Conservation (phyloP, 2,888 invertebrate species). For the Oasisia sp. region DNA sequence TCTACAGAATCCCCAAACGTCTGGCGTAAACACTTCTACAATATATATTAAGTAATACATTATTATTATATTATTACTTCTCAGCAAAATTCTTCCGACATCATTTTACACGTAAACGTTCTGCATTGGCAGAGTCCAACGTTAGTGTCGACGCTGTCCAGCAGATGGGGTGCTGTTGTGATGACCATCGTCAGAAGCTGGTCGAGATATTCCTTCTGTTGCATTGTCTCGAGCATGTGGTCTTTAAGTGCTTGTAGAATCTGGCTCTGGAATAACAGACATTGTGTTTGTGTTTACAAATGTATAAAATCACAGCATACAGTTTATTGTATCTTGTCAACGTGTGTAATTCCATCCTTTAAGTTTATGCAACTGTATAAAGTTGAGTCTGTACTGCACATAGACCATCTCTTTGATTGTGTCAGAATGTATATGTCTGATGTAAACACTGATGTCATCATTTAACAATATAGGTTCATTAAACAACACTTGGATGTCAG, state of each 20-base stretch:
- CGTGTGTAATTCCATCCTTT: background rate
- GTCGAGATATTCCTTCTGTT: conserved; percentile 40
- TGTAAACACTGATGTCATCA: too few relatives aligned
- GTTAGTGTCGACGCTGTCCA: conserved; percentile 30
- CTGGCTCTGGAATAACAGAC: conserved; percentile 28
- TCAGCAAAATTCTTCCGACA: conserved; percentile 36
- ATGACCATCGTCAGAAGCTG: conserved; percentile 36
- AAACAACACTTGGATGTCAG: too few relatives aligned
- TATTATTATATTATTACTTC: background rate
- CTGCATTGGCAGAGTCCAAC: conserved; percentile 25
- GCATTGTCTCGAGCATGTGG: conserved; percentile 34
- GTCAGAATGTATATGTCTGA: too few relatives aligned
- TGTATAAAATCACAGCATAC: background rate
- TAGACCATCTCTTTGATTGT: too few relatives aligned
- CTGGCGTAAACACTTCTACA: background rate
- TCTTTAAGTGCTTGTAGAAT: conserved; percentile 40
- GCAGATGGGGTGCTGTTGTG: conserved; percentile 34
- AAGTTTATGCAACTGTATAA: too few relatives aligned
- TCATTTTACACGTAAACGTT: conserved; percentile 23
- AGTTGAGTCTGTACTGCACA: too few relatives aligned
- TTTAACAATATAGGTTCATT: too few relatives aligned
- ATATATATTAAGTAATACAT: background rate
- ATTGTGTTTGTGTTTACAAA: background rate
- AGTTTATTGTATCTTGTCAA: background rate
- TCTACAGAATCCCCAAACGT: background rate